Conservation (phyloP, 1,140 invertebrate genomes). For the Branchinecta lynchi region DNA sequence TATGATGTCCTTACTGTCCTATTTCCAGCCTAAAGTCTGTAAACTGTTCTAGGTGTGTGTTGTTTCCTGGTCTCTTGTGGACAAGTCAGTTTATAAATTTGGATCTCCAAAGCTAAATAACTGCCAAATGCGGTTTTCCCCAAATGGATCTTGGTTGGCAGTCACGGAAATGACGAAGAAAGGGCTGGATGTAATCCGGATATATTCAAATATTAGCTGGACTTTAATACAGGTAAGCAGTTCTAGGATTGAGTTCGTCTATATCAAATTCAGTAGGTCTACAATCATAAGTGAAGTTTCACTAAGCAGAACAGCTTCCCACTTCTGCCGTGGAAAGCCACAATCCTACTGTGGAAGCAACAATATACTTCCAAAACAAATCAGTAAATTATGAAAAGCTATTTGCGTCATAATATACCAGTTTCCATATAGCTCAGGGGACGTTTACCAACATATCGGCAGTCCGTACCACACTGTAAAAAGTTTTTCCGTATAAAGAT, state of each 20-base stretch:
- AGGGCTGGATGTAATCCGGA: background rate
- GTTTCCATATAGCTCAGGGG: too few relatives aligned
- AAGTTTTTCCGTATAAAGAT: too few relatives aligned
- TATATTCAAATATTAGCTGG: background rate
- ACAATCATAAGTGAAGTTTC: background rate
- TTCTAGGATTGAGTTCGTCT: background rate
- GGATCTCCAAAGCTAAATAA: background rate
- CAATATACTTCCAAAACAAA: too few relatives aligned
- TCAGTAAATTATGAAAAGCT: too few relatives aligned
- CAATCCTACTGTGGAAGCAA: too few relatives aligned
- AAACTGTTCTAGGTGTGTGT: background rate
- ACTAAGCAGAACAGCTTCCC: too few relatives aligned
- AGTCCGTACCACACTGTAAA: too few relatives aligned
- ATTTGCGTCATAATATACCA: too few relatives aligned
- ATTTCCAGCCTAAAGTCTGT: background rate
- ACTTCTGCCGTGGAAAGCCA: too few relatives aligned
- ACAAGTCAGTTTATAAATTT: background rate
- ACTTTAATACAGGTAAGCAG: background rate
- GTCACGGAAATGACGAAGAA: background rate
- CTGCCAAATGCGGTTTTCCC: background rate
- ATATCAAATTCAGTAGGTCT: too few relatives aligned
- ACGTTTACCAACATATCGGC: too few relatives aligned
- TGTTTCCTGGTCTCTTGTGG: background rate
- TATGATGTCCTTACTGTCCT: background rate
- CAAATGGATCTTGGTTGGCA: background rate